phyloP scores from a whole-genome alignment of 1,140 invertebrate genomes.

The Medauroidea extradentata region DNA sequence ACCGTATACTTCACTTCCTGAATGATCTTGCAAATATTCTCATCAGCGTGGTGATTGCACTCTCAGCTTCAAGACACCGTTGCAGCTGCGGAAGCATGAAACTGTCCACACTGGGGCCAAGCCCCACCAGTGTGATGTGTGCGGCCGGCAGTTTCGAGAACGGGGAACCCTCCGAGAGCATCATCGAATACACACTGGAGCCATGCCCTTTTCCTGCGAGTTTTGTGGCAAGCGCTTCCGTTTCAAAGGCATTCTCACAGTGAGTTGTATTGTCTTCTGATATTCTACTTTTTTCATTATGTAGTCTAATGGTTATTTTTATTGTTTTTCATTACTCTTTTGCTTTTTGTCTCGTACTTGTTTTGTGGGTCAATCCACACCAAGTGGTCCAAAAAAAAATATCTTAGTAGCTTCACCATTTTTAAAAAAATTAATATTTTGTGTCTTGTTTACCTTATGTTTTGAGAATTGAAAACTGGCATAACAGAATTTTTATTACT shows the following conservation, averaged over 20 bases:
- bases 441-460: no score
- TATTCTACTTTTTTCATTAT: no score
- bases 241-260: conserved; percentile 62
- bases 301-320: not conserved
- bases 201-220: conserved; percentile 72
- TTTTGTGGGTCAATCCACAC: no score
- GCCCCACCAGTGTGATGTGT: conserved; percentile 69
- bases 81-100: conserved; percentile 52
- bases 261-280: no score
- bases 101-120: conserved; percentile 64
- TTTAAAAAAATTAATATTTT: no score
- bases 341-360: not conserved
- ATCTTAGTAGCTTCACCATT: no score
- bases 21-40: no score
- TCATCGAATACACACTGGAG: conserved; percentile 73
- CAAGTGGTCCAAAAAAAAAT: no score
- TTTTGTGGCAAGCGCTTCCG: conserved; percentile 66
- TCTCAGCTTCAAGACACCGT: conserved; percentile 49
- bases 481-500: no score
- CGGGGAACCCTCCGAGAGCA: conserved; percentile 56
- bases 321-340: not conserved
- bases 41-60: not conserved
- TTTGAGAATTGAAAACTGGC: not conserved
- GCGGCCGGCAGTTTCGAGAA: conserved; percentile 65
- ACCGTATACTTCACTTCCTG: not conserved